Evolutionary conservation across 2,888 invertebrate genomes (phyloP).

Genomic region (Patella pellucida): DNA sequence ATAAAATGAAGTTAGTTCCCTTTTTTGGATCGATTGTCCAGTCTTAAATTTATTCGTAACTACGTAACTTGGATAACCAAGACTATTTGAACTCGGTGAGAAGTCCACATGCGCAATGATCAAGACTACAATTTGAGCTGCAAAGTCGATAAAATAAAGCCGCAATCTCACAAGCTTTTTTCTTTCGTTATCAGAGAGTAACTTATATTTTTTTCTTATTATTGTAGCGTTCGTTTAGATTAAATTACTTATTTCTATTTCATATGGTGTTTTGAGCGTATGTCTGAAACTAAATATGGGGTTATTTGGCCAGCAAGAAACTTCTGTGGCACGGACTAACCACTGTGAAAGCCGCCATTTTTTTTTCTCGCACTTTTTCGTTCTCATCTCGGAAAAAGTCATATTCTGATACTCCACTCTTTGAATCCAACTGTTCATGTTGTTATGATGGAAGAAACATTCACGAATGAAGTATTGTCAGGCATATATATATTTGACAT

Average conservation of each 20-base stretch:
- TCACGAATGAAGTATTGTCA: constrained; percentile 5
- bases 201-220: constrained; percentile 6
- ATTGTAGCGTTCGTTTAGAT: constrained; percentile 6
- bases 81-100: neutral
- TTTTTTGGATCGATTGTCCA: constrained; percentile 8
- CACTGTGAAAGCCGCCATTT: neutral
- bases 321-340: neutral
- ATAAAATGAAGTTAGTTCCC: neutral
- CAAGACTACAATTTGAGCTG: neutral
- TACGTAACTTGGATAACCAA: constrained; percentile 10
- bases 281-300: neutral
- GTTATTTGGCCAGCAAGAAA: constrained; percentile 2
- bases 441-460: constrained; percentile 10
- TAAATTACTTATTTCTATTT: constrained; percentile 5
- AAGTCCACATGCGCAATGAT: neutral
- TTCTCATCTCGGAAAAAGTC: constrained; percentile 8
- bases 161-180: neutral
- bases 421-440: constrained; percentile 1
- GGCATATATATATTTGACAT: constrained; percentile 1
- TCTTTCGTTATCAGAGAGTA: constrained; percentile 2
- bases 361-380: neutral
- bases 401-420: constrained; percentile 8
- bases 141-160: neutral
- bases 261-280: neutral
- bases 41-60: constrained; percentile 2